Conservation (phyloP, 2,888 invertebrate genomes). For the Hyposoter didymator region DNA sequence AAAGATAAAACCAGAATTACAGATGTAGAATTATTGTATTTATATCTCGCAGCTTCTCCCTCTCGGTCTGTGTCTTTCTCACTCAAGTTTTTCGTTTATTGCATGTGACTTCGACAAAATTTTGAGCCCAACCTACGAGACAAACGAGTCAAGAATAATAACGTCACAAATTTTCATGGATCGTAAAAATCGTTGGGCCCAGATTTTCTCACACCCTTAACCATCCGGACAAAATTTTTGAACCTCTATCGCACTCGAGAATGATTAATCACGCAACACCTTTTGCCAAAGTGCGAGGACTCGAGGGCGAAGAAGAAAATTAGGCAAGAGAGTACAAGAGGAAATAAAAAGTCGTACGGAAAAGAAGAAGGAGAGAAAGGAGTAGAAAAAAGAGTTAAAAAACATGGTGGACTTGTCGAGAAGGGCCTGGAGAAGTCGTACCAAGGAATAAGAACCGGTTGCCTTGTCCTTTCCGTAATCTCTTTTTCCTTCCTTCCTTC, state of each 20-base stretch:
- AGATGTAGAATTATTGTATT: constrained; percentile 61
- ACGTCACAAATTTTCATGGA: not conserved
- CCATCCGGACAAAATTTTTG: constrained; percentile 11
- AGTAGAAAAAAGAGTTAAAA: constrained; percentile 27
- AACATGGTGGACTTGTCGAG: constrained; percentile 10
- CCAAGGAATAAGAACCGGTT: constrained; percentile 66
- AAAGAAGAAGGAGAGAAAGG: constrained; percentile 38
- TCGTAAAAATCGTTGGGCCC: not conserved
- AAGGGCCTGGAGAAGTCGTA: constrained; percentile 47
- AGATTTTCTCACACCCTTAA: constrained; percentile 7
- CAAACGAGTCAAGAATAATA: not conserved
- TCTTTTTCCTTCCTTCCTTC: constrained; percentile 50
- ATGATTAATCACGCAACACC: constrained; percentile 55
- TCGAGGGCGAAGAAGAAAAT: constrained; percentile 40
- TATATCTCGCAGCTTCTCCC: constrained; percentile 2
- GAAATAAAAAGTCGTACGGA: constrained; percentile 41
- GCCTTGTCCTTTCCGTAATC: constrained; percentile 61
- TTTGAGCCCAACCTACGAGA: not conserved
- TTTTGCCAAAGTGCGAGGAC: constrained; percentile 41
- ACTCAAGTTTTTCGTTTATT: not conserved
- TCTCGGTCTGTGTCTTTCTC: not conserved
- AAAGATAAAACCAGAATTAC: constrained; percentile 70
- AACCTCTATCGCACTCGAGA: constrained; percentile 10
- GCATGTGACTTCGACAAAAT: not conserved
- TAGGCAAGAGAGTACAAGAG: constrained; percentile 42